Conservation (phyloP, 2,797 vertebrate species). For the Prunella strophiata region DNA sequence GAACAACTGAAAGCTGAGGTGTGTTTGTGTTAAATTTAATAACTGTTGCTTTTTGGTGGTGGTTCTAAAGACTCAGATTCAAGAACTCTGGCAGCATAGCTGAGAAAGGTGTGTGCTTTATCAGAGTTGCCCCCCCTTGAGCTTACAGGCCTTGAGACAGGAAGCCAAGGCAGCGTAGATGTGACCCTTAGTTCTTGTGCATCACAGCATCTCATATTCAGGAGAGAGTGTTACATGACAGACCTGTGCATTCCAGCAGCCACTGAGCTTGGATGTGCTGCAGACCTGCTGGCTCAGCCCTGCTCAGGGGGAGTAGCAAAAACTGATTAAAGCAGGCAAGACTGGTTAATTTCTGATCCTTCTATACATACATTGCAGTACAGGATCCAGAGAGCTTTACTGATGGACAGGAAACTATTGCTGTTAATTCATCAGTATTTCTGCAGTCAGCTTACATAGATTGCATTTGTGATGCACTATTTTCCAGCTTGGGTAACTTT, state of each 20-base stretch:
- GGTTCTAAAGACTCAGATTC: neutral
- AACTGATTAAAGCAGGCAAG: neutral
- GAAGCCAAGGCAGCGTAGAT: neutral
- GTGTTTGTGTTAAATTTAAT: neutral
- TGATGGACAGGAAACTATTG: neutral
- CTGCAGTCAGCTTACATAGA: neutral
- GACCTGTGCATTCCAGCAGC: neutral
- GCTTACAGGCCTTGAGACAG: neutral
- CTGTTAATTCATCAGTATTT: neutral
- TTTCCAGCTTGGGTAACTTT: neutral
- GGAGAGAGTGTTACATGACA: neutral
- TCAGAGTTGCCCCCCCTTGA: neutral
- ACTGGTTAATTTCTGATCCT: neutral
- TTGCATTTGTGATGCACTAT: neutral
- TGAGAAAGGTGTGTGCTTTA: neutral
- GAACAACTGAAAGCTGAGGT: constrained; percentile 99
- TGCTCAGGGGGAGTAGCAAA: neutral
- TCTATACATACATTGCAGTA: accelerated
- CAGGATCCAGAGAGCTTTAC: neutral
- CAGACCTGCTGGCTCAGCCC: neutral
- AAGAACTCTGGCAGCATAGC: neutral
- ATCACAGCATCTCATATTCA: neutral
- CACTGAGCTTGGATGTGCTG: neutral
- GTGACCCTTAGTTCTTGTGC: neutral
- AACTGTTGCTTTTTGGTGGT: neutral